These are phyloP conservation scores for Stenchaetothrips biformis DNA, from an alignment of 2,888 invertebrate species.

Conservation along the genomic window DNA sequence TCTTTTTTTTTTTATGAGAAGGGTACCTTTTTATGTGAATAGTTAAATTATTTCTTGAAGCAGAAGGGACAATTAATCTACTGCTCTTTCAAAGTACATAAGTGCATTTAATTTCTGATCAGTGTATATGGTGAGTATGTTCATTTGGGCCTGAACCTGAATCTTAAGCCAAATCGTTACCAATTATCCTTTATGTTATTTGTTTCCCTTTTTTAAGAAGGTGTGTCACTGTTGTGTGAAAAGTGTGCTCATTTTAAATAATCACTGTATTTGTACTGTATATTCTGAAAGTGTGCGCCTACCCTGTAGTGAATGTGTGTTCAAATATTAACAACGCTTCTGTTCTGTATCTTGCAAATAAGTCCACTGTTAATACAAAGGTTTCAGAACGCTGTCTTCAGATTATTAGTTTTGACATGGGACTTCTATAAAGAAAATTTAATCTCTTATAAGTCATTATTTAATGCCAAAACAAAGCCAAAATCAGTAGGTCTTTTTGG, in stretches of 20 bases:
- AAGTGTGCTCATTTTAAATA: background rate
- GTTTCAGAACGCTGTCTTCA: background rate
- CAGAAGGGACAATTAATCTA: background rate
- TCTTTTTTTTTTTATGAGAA: background rate
- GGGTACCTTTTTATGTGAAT: background rate
- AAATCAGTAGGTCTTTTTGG: background rate
- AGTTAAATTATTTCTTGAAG: background rate
- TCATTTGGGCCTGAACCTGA: background rate
- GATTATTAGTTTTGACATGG: background rate
- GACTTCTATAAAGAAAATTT: background rate
- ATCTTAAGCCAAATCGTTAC: background rate
- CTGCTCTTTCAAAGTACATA: background rate
- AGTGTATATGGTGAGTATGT: background rate
- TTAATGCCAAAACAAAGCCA: conserved; percentile 12
- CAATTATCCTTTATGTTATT: background rate
- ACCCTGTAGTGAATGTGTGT: background rate
- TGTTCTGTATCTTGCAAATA: background rate
- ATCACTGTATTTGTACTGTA: background rate
- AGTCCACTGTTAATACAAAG: background rate
- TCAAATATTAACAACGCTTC: background rate
- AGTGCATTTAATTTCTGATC: background rate
- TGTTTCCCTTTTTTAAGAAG: background rate
- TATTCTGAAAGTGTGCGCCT: background rate
- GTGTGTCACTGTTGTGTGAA: background rate
- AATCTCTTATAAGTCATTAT: background rate